Evolutionary conservation across 2,113 vertebrate species (phyloP), one percentile per base, ranked within the genome.

Genomic region (Lota lota): DNA sequence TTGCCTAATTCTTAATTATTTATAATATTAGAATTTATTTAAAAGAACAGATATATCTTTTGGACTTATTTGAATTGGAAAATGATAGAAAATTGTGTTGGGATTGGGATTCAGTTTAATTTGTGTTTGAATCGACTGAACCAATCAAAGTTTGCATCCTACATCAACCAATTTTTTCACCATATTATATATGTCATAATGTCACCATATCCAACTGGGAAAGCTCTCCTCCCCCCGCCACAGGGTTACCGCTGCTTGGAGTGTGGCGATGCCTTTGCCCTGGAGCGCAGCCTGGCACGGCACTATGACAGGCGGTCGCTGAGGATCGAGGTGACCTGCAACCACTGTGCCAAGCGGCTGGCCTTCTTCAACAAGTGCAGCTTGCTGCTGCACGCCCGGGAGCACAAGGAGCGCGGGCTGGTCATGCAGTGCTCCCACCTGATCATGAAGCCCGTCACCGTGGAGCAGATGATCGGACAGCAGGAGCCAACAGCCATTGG

Each of bases 321-420:
- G 90, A 91, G 96, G 67, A 97, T 99, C 0, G 97, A 99, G 83
- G 97, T 99, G 60, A 99, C 97, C 33, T 99, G 97, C 83, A 99
- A 97, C 82, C 97, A 98, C 88, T 99, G 97, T 59, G 90, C 93
- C 82, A 96, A 95, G 54, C 94, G 96, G n/a, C 78, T 99, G 57
- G 95, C 94, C 66, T 99, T 99, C 90, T 99, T 97, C 88, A 99
- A 99, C 93, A 98, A 98, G 84, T 99, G 97, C 89, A 98, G 97
- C 72, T 84, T 99, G 63, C 93, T 99, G 0, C 83, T 98, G 24
- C 97, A 99, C 0, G 97, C 97, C 2, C 92, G 97, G 0, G 96
- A 99, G 83, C 97, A 99, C 92, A 99, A 99, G 91, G 97, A 99
- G 86, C 94, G 90, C 56, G 97, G 97, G 0, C 87, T 99, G 69